Percentiles rank a stretch among this genome's conserved stretches.
phyloP scores from a whole-genome alignment of 2,888 invertebrate genomes.

The Cataglyphis livida region DNA sequence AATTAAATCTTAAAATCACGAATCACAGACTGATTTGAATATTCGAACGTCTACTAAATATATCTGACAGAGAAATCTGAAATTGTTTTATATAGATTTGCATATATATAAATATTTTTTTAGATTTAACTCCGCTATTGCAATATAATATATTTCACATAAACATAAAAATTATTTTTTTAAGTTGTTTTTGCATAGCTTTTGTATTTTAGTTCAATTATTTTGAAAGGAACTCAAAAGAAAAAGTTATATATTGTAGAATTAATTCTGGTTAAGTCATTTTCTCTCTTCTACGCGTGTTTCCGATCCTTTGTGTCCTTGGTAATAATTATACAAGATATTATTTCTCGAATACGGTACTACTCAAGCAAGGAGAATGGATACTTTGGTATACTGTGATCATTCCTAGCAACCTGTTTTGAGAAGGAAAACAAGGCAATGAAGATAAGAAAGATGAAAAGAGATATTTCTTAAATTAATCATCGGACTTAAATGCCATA shows the following conservation, averaged over 20 bases:
- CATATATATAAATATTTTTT: slow-evolving; percentile 30
- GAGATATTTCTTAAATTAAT: slow-evolving; percentile 32
- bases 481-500: slow-evolving; percentile 16
- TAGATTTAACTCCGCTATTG: background rate
- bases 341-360: background rate
- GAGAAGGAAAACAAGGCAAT: background rate
- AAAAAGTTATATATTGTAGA: background rate
- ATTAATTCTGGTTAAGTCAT: background rate
- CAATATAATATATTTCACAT: background rate
- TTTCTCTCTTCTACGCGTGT: slow-evolving; percentile 18
- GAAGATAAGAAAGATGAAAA: slow-evolving; percentile 1
- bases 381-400: slow-evolving; percentile 5
- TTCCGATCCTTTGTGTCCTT: slow-evolving; percentile 14
- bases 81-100: slow-evolving; percentile 37
- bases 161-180: background rate
- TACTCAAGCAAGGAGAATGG: background rate
- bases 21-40: slow-evolving; percentile 26
- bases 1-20: slow-evolving; percentile 19
- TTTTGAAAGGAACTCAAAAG: background rate
- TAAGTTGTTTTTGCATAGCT: background rate
- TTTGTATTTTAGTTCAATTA: slow-evolving; percentile 6
- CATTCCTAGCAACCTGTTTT: slow-evolving; percentile 30
- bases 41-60: slow-evolving; percentile 28
- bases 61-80: background rate
- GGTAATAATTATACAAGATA: slow-evolving; percentile 2